phyloP scores from a whole-genome alignment of 2,113 vertebrate genomes.

The Actenoides lindsayi region DNA sequence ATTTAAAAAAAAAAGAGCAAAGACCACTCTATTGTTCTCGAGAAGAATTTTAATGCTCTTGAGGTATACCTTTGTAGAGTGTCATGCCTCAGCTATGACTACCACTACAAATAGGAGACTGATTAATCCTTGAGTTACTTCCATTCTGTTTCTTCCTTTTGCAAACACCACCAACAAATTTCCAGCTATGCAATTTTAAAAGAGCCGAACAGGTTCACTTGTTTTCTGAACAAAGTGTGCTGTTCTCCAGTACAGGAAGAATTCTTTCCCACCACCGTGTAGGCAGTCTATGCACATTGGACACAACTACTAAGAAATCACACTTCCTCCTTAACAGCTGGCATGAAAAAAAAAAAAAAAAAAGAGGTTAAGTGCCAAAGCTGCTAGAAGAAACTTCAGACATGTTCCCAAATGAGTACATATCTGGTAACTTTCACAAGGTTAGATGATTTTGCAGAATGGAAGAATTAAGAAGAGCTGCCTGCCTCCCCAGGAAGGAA shows the following conservation, averaged over 20 bases:
- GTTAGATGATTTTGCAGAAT: neutral
- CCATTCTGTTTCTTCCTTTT: neutral
- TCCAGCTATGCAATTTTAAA: neutral
- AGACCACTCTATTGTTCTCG: neutral
- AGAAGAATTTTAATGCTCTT: neutral
- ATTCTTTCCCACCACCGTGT: neutral
- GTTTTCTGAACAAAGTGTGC: neutral
- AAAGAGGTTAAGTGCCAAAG: neutral
- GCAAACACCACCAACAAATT: neutral
- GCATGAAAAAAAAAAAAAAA: neutral
- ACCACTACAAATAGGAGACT: neutral
- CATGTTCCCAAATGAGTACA: neutral
- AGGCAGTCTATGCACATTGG: neutral
- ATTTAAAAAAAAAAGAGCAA: neutral
- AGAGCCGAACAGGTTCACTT: neutral
- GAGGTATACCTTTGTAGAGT: neutral
- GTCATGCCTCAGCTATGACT: neutral
- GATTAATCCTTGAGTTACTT: neutral
- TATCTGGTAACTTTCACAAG: fast-evolving
- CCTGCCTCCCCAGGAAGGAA: neutral
- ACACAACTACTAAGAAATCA: neutral
- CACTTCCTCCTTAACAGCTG: neutral
- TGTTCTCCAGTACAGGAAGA: neutral
- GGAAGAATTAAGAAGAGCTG: neutral
- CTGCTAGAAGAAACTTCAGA: neutral